A percentile compares a stretch with the other conserved stretches of the same genome.
Evolutionary conservation across 2,113 vertebrate genomes (phyloP).

Genomic region (Protobothrops flavoviridis): DNA sequence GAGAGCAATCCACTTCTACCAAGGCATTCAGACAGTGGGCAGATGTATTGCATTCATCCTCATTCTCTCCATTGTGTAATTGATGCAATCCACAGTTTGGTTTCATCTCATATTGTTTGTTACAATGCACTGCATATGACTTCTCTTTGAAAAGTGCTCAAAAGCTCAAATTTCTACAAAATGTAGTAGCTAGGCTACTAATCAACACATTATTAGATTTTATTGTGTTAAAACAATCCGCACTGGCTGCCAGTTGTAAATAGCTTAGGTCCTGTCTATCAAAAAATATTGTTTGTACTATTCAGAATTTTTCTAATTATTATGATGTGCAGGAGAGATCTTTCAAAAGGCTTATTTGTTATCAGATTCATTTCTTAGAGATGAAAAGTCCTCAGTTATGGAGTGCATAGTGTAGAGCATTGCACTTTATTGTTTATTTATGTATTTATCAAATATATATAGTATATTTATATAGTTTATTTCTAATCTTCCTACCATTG

Average conservation of each 20-base stretch:
- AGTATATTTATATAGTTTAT: background rate
- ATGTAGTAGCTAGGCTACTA: background rate
- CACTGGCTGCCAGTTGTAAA: background rate
- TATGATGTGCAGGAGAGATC: background rate
- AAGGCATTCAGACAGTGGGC: background rate
- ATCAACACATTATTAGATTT: background rate
- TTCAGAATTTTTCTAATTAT: background rate
- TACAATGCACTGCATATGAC: background rate
- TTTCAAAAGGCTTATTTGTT: background rate
- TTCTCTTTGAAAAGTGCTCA: background rate
- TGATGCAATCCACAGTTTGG: background rate
- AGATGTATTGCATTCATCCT: background rate
- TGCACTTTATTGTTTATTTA: background rate
- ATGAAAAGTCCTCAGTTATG: background rate
- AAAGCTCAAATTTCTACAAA: background rate
- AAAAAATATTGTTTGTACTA: background rate
- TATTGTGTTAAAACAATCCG: background rate
- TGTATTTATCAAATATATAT: no score
- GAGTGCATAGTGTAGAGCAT: background rate
- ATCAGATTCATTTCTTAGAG: background rate
- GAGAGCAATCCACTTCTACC: background rate
- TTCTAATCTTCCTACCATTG: background rate
- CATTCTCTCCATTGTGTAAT: background rate
- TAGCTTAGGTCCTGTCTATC: background rate
- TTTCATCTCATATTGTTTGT: background rate